A percentile compares a stretch with the other conserved stretches of the same genome.
Conservation (phyloP, 2,888 invertebrate species). For the Polydrusus tereticollis region DNA sequence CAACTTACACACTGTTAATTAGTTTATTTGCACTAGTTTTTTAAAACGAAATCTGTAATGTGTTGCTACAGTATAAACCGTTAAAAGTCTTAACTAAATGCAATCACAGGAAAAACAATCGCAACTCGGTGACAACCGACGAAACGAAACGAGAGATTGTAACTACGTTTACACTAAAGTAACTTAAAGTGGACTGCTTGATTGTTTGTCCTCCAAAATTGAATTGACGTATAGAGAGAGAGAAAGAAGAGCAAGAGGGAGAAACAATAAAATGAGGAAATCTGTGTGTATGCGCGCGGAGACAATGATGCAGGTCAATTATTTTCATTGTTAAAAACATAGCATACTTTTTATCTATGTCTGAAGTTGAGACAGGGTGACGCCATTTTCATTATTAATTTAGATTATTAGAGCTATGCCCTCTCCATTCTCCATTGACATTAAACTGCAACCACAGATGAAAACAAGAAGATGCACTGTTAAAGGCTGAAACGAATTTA, state of each 20-base stretch:
- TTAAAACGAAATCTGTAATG: background rate
- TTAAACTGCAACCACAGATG: too few species aligned
- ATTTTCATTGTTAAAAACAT: slow-evolving; percentile 1
- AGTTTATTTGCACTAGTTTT: background rate
- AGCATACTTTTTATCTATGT: background rate
- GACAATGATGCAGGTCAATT: background rate
- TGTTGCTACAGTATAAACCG: background rate
- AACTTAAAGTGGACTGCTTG: slow-evolving; percentile 1
- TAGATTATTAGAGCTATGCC: background rate
- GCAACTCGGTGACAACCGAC: background rate
- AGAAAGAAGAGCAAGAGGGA: slow-evolving; percentile 21
- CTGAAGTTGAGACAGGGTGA: background rate
- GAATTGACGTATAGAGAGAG: slow-evolving; percentile 1
- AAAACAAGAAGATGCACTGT: too few species aligned
- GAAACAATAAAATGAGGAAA: slow-evolving; percentile 31
- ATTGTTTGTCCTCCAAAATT: slow-evolving; percentile 2
- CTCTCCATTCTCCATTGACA: too few species aligned
- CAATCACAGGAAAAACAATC: slow-evolving; percentile 2
- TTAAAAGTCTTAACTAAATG: too few species aligned
- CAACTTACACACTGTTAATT: slow-evolving; percentile 10
- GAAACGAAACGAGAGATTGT: background rate
- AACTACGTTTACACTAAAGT: slow-evolving; percentile 7
- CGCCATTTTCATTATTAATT: background rate
- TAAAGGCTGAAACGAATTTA: too few species aligned
- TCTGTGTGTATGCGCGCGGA: slow-evolving; percentile 10